Percentiles rank a stretch among this genome's conserved stretches.
Evolutionary conservation across 2,797 vertebrate genomes (phyloP).

Genomic region (Rhinatrema bivittatum): DNA sequence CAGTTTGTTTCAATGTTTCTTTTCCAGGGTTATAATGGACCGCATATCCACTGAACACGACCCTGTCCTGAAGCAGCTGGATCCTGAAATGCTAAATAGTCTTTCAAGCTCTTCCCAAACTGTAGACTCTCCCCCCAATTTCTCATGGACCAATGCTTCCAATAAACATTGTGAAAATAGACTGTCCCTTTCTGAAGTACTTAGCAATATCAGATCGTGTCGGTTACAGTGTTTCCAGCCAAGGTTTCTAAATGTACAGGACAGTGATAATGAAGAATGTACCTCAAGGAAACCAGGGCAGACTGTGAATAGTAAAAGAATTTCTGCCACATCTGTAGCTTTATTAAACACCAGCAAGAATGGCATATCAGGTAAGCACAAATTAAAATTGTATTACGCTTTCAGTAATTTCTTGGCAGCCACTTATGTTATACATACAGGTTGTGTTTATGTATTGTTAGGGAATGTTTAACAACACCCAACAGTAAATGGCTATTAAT

Average conservation of each 20-base stretch:
- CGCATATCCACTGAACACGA: slow-evolving; percentile 72
- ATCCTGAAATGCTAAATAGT: slow-evolving; percentile 69
- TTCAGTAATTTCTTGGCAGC: no score
- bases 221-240: slow-evolving; percentile 85
- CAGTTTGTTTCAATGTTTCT: background rate
- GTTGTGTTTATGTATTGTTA: no score
- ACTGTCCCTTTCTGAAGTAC: slow-evolving; percentile 73
- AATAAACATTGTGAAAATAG: slow-evolving; percentile 68
- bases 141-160: slow-evolving; percentile 73
- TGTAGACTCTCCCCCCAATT: slow-evolving; percentile 61
- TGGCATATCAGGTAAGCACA: slow-evolving; percentile 67
- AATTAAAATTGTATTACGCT: slow-evolving; percentile 9
- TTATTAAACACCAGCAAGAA: slow-evolving; percentile 68
- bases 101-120: slow-evolving; percentile 61
- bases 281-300: slow-evolving; percentile 67
- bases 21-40: slow-evolving; percentile 77
- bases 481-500: no score
- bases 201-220: slow-evolving; percentile 84
- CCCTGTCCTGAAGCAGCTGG: slow-evolving; percentile 68
- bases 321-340: slow-evolving; percentile 58
- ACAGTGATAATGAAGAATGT: slow-evolving; percentile 63
- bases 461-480: no score
- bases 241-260: slow-evolving; percentile 61
- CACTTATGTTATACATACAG: no score
- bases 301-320: slow-evolving; percentile 60